phyloP scores from a whole-genome alignment of 2,113 vertebrate genomes.

The Calidris pugnax region DNA sequence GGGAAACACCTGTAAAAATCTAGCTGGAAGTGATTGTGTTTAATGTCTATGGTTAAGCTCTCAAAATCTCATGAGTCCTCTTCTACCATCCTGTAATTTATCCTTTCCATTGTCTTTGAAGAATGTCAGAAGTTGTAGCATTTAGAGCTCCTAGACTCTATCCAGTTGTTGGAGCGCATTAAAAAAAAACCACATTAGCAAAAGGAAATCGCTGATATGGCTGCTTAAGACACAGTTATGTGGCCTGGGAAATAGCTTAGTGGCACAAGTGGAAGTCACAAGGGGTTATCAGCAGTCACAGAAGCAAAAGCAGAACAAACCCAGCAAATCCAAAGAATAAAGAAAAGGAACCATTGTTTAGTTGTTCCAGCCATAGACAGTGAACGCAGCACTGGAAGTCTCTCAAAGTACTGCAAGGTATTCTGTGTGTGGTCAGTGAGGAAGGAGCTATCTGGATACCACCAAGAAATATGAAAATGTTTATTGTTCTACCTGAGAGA shows the following conservation, averaged over 20 bases:
- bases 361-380: neutral
- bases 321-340: neutral
- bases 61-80: conserved; percentile 18
- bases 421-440: neutral
- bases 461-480: neutral
- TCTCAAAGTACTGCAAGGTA: neutral
- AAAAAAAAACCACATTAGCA: neutral
- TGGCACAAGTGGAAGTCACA: neutral
- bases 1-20: conserved; percentile 33
- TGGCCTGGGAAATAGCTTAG: conserved; percentile 17
- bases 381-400: neutral
- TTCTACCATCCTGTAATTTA: conserved; percentile 37
- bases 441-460: neutral
- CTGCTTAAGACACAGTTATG: neutral
- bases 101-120: conserved; percentile 7
- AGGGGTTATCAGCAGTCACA: conserved; percentile 3
- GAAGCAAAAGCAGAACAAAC: conserved; percentile 18
- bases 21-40: neutral
- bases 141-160: neutral
- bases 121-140: neutral
- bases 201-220: conserved; percentile 15
- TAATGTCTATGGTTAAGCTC: neutral
- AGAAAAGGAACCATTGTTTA: neutral
- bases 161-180: neutral
- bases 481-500: neutral